Evolutionary conservation across 2,888 invertebrate genomes (phyloP).

Genomic region (Baronia brevicornis): DNA sequence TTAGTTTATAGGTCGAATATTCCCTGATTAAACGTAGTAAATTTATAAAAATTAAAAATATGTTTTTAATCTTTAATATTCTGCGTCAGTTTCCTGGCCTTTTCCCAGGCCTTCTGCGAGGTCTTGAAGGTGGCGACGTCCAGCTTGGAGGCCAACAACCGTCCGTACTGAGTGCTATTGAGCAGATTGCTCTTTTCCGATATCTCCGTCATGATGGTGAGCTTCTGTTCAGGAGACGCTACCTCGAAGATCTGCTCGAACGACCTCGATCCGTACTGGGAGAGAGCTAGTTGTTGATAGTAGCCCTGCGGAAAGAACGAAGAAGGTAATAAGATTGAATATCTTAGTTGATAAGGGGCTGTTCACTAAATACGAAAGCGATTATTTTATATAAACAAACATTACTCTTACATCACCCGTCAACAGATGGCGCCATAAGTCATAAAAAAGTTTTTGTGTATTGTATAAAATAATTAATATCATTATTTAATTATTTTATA

Average conservation of each 20-base stretch:
- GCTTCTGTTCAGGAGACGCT: conserved; percentile 75
- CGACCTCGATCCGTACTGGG: conserved; percentile 84
- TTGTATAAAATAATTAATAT: no score
- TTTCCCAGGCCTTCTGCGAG: conserved; percentile 82
- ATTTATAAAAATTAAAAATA: no score
- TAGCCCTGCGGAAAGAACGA: conserved; percentile 73
- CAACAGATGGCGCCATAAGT: no score
- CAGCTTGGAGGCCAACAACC: conserved; percentile 80
- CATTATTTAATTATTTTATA: no score
- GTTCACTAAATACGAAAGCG: no score
- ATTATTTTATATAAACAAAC: conserved; percentile 1
- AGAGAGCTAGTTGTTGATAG: conserved; percentile 80
- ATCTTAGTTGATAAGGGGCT: no score
- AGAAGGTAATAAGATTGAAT: no score
- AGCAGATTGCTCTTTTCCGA: conserved; percentile 79
- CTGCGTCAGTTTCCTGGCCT: conserved; percentile 31
- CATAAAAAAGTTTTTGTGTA: no score
- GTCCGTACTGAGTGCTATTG: conserved; percentile 80
- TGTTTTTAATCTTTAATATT: conserved; percentile 5
- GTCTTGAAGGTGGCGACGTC: conserved; percentile 80
- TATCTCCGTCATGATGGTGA: conserved; percentile 81
- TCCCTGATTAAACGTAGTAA: no score
- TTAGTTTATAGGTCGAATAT: no score
- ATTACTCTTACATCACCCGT: no score
- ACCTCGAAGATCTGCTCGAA: conserved; percentile 83